Conservation (phyloP, 1,140 invertebrate genomes). For the Aphidius gifuensis region DNA sequence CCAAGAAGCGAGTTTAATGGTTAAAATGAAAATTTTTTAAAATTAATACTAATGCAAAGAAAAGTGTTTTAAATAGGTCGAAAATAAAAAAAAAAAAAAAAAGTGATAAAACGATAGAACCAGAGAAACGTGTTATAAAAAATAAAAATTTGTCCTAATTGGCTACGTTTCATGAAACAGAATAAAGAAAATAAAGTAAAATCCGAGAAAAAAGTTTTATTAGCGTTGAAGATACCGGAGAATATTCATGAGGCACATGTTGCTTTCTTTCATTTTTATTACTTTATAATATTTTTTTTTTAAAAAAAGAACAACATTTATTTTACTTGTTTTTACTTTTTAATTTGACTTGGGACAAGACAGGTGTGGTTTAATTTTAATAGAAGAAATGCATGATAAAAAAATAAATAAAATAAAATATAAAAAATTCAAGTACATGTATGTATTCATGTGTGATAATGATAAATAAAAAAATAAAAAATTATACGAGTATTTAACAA, state of each 20-base stretch:
- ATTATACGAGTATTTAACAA: too few relatives aligned
- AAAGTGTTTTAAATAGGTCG: neutral
- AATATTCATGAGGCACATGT: slow-evolving; percentile 27
- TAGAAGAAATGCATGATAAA: too few relatives aligned
- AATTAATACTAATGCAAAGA: too few relatives aligned
- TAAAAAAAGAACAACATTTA: neutral
- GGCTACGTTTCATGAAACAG: slow-evolving; percentile 6
- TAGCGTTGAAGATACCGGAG: slow-evolving; percentile 11
- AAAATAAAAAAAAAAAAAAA: too few relatives aligned
- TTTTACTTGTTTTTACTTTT: too few relatives aligned
- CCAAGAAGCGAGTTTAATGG: too few relatives aligned
- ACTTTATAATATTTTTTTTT: slow-evolving; percentile 5
- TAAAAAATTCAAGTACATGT: too few relatives aligned
- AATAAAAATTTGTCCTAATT: slow-evolving; percentile 20
- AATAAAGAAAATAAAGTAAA: neutral
- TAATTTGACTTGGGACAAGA: neutral
- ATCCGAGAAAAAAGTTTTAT: slow-evolving; percentile 7
- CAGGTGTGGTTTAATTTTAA: too few relatives aligned
- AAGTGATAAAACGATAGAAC: neutral
- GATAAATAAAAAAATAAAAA: too few relatives aligned
- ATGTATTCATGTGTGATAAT: too few relatives aligned
- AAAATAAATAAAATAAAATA: too few relatives aligned
- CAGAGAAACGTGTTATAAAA: slow-evolving; percentile 13
- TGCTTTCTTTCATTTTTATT: slow-evolving; percentile 16
- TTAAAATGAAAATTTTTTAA: too few relatives aligned